Percentiles rank a stretch among this genome's conserved stretches.
These are phyloP conservation scores for Neodon shergylaensis DNA, from an alignment of 2,113 vertebrate genomes.

Conservation along the genomic window DNA sequence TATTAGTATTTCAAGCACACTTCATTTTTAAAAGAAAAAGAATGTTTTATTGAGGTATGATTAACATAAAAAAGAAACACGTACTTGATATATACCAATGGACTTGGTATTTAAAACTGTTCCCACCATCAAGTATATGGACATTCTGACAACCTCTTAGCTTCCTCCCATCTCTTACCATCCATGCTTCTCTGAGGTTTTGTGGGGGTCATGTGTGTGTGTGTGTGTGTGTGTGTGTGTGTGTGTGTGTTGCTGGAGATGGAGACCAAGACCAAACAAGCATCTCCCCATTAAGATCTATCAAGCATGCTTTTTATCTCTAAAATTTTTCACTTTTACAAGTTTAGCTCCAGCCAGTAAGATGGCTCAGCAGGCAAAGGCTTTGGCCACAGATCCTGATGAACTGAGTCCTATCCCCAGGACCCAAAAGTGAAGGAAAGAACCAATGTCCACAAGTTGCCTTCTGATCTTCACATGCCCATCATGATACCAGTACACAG, in stretches of 20 bases:
- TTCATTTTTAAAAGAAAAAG: background rate
- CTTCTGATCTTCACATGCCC: background rate
- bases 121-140: background rate
- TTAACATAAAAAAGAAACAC: background rate
- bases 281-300: background rate
- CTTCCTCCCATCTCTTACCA: background rate
- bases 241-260: background rate
- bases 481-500: background rate
- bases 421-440: background rate
- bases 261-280: background rate
- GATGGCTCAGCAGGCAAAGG: background rate
- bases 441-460: background rate
- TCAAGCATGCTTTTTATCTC: background rate
- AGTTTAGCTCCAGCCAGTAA: background rate
- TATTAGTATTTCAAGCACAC: background rate
- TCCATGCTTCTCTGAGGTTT: background rate
- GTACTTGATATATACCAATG: background rate
- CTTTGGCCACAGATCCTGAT: background rate
- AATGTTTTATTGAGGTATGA: background rate
- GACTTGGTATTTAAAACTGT: background rate
- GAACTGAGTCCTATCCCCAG: background rate
- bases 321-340: background rate
- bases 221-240: background rate
- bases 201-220: background rate
- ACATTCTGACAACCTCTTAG: background rate